A percentile compares a stretch with the other conserved stretches of the same genome.
phyloP scores from a whole-genome alignment of 2,888 invertebrate genomes.

The Elaeidobius kamerunicus region DNA sequence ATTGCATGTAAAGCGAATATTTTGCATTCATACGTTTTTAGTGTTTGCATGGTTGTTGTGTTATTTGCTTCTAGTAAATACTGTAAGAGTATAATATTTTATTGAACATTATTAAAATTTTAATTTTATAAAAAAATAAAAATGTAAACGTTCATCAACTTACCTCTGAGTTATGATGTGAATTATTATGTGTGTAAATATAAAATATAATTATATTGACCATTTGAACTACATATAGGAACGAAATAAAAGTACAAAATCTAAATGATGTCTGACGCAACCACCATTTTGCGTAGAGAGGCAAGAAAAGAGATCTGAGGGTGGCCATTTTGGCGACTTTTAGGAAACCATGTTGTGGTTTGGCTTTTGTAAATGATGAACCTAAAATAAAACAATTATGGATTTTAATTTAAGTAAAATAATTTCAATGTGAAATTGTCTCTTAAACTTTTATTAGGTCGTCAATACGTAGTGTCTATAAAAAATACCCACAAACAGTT shows the following conservation, averaged over 20 bases:
- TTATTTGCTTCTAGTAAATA: too few relatives aligned
- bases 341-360: slow-evolving; percentile 87
- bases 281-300: slow-evolving; percentile 87
- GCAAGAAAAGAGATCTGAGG: slow-evolving; percentile 77
- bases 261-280: slow-evolving; percentile 78
- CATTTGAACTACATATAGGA: slow-evolving; percentile 75
- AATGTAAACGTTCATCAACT: too few relatives aligned
- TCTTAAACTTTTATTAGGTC: too few relatives aligned
- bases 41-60: too few relatives aligned
- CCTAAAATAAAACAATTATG: slow-evolving; percentile 54
- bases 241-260: slow-evolving; percentile 70
- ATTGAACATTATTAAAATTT: too few relatives aligned
- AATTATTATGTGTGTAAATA: slow-evolving; percentile 17
- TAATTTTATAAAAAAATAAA: too few relatives aligned
- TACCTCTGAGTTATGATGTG: slow-evolving; percentile 36
- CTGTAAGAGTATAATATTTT: too few relatives aligned
- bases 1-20: too few relatives aligned
- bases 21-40: too few relatives aligned
- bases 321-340: slow-evolving; percentile 83
- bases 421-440: too few relatives aligned
- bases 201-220: slow-evolving; percentile 52
- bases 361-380: slow-evolving; percentile 93
- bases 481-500: neutral
- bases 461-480: too few relatives aligned
- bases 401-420: neutral